Evolutionary conservation across 2,113 vertebrate species (phyloP).

Genomic region (Anseranas semipalmata): DNA sequence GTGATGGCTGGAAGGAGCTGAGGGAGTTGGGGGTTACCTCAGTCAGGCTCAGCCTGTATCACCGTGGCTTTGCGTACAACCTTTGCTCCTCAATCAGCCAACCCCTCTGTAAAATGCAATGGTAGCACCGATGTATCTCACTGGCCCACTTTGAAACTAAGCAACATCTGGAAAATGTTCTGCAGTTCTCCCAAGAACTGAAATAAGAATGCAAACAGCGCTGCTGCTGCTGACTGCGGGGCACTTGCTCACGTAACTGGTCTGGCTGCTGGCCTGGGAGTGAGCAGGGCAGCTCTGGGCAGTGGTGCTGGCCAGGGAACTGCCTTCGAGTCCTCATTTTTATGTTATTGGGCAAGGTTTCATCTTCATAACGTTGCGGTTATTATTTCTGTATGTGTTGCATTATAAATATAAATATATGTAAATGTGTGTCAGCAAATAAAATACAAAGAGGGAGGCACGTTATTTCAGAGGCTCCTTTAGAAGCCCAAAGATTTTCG

Average conservation of each 20-base stretch:
- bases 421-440: conserved; percentile 39
- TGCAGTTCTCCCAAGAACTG: not conserved
- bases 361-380: not conserved
- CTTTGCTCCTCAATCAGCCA: not conserved
- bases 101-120: not conserved
- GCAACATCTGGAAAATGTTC: not conserved
- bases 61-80: not conserved
- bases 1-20: not conserved
- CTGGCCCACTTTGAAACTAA: not conserved
- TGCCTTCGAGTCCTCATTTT: too few relatives aligned
- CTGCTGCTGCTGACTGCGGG: not conserved
- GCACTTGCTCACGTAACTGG: not conserved
- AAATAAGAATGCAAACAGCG: not conserved
- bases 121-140: not conserved
- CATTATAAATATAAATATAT: conserved; percentile 55
- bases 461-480: conserved; percentile 52
- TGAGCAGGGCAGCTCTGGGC: not conserved
- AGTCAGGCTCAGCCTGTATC: not conserved
- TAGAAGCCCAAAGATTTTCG: conserved; percentile 38
- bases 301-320: accelerated
- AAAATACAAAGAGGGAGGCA: conserved; percentile 29
- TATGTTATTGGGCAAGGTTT: not conserved
- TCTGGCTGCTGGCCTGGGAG: not conserved
- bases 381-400: conserved; percentile 43
- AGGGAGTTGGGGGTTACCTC: not conserved